Percentiles rank a stretch among this genome's conserved stretches.
phyloP scores from a whole-genome alignment of 2,113 vertebrate genomes.

The Ellobius talpinus region DNA sequence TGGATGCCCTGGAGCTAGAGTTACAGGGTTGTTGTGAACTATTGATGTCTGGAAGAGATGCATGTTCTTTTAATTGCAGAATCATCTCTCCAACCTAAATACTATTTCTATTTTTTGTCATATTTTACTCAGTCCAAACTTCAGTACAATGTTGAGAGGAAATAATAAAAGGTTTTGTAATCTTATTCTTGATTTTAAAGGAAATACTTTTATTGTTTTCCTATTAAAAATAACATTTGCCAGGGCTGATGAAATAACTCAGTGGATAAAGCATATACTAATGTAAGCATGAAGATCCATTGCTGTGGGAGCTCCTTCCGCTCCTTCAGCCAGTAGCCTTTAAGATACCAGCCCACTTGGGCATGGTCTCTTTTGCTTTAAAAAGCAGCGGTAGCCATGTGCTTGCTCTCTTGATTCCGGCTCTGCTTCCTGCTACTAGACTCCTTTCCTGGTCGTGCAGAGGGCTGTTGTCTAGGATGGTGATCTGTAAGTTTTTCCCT shows the following conservation, averaged over 20 bases:
- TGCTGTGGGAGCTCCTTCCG: too few species aligned
- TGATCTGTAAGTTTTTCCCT: too few species aligned
- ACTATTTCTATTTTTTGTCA: neutral
- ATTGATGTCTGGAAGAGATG: neutral
- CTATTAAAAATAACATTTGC: neutral
- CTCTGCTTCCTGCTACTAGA: too few species aligned
- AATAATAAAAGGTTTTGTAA: neutral
- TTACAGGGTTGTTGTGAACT: neutral
- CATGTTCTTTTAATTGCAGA: neutral
- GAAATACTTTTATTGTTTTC: neutral
- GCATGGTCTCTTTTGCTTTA: too few species aligned
- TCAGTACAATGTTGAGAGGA: neutral
- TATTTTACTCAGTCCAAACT: neutral
- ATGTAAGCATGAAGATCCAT: neutral
- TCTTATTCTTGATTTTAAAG: slow-evolving; percentile 14
- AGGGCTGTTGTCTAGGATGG: too few species aligned
- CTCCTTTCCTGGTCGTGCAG: too few species aligned
- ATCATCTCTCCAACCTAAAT: neutral
- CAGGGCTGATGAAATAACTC: neutral
- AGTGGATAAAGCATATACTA: neutral
- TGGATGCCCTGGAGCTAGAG: neutral
- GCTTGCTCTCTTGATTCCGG: too few species aligned
- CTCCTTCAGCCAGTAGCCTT: too few species aligned
- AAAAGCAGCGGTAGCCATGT: too few species aligned
- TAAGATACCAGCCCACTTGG: too few species aligned